Base-by-base conservation (phyloP, 2,113 vertebrate genomes). In the Alethe castanea region DNA sequence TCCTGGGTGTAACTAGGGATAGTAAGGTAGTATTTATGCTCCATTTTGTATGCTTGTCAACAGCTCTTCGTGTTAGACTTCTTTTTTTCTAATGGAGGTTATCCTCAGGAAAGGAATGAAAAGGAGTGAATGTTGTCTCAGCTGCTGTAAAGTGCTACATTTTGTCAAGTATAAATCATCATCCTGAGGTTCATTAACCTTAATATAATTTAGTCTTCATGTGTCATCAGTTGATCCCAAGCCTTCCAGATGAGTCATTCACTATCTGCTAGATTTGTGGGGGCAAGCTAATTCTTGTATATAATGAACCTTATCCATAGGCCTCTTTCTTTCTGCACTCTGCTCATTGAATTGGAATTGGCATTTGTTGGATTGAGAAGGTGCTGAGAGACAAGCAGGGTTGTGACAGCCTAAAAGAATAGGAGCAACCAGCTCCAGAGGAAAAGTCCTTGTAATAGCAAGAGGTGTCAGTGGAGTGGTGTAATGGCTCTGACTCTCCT, bases 11-110 rank as follows among this genome's bases (percentile, higher is more conserved):
- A 94, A 64, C 85, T 90, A 26, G 2, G 14, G 66, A 64, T 48
- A 90, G 82, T 19, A 74, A 74, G 61, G 76, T 71, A 86, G 67
- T 86, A 77, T 88, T 96, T 84, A 62, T 86, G 82, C 82, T 91
- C 53, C 57, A 52, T 94, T 96, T 95, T 81, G 56, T 92, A 78
- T 94, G 92, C 93, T 88, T 92, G 92, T 92, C 93, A 96, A 93
- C 90, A 93, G 67, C 71, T 81, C 44, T 88, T 95, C 81, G 40
- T 94, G 81, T 83, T 81, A 88, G 78, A 14, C 20, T 35, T 3
- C 5, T 79, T 50, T 73, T 65, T 54, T 62, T 81, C 81, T n/a
- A 42, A 65, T 42, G 66, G 52, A 53, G 62, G 70, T 85, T 89
- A 81, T 95, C 73, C 54, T 93, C 77, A 65, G 77, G 29, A 96